A percentile compares a stretch with the other conserved stretches of the same genome.
These are phyloP conservation scores for Tachystola acroxantha DNA, from an alignment of 2,888 invertebrate species.

Conservation along the genomic window DNA sequence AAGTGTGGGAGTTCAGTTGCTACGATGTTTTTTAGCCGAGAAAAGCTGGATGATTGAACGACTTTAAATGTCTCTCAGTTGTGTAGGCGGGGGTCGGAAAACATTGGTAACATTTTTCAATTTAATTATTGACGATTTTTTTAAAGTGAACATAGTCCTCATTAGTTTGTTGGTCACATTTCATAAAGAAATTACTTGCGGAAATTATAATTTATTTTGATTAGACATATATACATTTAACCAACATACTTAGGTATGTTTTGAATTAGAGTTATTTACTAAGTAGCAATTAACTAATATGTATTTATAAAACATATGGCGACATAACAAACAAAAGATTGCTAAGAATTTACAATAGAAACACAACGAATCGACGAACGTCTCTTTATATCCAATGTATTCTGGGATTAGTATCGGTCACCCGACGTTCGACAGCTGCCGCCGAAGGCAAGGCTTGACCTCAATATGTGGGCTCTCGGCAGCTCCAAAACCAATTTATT, in stretches of 20 bases:
- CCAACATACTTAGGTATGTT: too few species aligned
- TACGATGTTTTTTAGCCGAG: neutral
- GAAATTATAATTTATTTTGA: too few species aligned
- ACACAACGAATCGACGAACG: conserved; percentile 30
- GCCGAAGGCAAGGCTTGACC: conserved; percentile 46
- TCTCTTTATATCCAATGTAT: conserved; percentile 59
- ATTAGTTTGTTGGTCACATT: too few species aligned
- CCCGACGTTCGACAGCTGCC: conserved; percentile 61
- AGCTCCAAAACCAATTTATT: conserved; percentile 8
- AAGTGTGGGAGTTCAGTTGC: conserved; percentile 20
- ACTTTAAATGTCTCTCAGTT: neutral
- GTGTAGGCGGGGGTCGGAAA: neutral
- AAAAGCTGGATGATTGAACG: neutral
- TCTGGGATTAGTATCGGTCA: conserved; percentile 54
- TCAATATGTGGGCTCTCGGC: conserved; percentile 32
- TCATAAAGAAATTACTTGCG: too few species aligned
- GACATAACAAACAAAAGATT: neutral
- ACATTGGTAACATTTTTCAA: neutral
- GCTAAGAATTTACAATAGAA: neutral
- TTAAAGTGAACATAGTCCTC: too few species aligned
- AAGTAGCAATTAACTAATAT: too few species aligned
- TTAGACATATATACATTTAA: too few species aligned
- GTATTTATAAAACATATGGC: too few species aligned
- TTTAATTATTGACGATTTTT: neutral
- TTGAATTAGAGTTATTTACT: too few species aligned